Base-by-base conservation (phyloP, 2,113 vertebrate genomes). In the Dinomys branickii region DNA sequence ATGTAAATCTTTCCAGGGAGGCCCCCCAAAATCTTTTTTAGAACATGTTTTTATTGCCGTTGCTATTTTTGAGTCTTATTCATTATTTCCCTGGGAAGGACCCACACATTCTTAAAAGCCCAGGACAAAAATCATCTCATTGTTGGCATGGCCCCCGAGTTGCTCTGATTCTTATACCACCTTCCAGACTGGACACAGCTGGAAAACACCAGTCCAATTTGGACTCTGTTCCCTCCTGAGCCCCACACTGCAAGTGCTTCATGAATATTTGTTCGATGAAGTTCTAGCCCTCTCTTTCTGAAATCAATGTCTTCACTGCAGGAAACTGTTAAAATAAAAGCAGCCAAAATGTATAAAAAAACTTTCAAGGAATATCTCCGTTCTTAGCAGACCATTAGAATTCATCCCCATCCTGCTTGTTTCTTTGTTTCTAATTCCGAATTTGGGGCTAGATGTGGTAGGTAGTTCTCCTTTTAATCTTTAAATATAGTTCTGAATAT, bases 381-480 rank as follows among this genome's bases (percentile, higher is more conserved):
- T 96, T 97, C 95, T 96, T 90, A 94, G 94, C 94, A 88, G 81
- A 24, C 90, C 28, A 52, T 87, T 85, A 87, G 94, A 94, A 89
- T 58, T 58, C 35, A 14, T 19, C 87, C 93, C 82, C 44, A 44
- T 85, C 63, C 95, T 1, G 94, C 92, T 77, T 93, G 84, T 88
- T 16, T 47, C 96, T 97, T 97, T 97, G 97, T 97, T 98, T 97
- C 97, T 95, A 97, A 97, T 97, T 97, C 97, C 67, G 95, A 97
- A 85, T 95, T 88, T 47, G 95, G 95, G 96, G 96, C 97, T 97
- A 95, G 97, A 96, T 96, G 97, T 96, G 97, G 98, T 93, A 97
- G 97, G 97, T 97, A 97, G 97, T 90, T 95, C 95, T 73, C 95
- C 96, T 97, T 98, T 98, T 97, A 97, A 98, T 98, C 98, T 98